Evolutionary conservation across 1,140 invertebrate species (phyloP).

Genomic region (Tetraneura akinire): DNA sequence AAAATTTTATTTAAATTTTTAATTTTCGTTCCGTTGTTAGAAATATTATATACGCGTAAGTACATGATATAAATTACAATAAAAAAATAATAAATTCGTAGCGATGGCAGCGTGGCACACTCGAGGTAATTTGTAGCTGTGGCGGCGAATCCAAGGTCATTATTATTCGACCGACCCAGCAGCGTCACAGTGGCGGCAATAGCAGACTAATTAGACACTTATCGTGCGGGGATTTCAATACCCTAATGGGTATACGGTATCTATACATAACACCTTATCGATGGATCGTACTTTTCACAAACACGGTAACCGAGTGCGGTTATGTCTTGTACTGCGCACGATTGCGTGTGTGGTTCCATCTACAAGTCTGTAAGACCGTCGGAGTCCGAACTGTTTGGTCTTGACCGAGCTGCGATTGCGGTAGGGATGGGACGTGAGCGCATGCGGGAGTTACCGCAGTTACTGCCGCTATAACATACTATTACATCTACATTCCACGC

Average conservation of each 20-base stretch:
- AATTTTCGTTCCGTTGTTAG: too few species aligned
- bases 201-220: constrained; percentile 35
- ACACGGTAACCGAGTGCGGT: not conserved
- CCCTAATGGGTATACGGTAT: not conserved
- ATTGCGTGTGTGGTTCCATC: not conserved
- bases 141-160: constrained; percentile 21
- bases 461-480: not conserved
- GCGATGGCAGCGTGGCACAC: not conserved
- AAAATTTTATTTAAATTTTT: too few species aligned
- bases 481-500: constrained; percentile 29
- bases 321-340: not conserved
- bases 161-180: not conserved
- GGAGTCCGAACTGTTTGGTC: not conserved
- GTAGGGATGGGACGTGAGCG: constrained; percentile 16
- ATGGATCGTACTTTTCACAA: not conserved
- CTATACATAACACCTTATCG: not conserved
- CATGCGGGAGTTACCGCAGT: not conserved
- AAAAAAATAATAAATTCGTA: too few species aligned
- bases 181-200: not conserved
- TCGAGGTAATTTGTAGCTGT: constrained; percentile 14
- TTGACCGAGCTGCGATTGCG: not conserved
- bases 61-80: too few species aligned
- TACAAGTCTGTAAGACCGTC: too few species aligned
- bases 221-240: constrained; percentile 10
- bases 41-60: too few species aligned